Percentiles rank a stretch among this genome's conserved stretches.
These are phyloP conservation scores for Penaeus vannamei DNA, from an alignment of 1,140 invertebrate species.

Conservation along the genomic window DNA sequence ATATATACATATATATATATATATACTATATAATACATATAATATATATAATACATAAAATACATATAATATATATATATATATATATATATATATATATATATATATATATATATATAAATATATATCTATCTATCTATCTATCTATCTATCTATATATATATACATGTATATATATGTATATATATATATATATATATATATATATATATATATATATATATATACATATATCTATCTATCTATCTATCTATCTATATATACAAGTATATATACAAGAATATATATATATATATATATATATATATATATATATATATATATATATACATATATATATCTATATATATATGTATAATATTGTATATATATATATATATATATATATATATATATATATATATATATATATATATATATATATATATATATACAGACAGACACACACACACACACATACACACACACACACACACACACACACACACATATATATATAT, in stretches of 20 bases:
- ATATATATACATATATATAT: neutral
- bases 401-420: constrained; percentile 19
- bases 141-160: constrained; percentile 7
- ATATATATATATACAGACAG: neutral
- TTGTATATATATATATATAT: neutral
- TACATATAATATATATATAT: neutral
- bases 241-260: neutral
- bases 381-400: constrained; percentile 6
- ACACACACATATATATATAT: neutral
- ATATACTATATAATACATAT: too few relatives aligned
- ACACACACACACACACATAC: neutral
- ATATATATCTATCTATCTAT: constrained; percentile 23
- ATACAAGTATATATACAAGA: too few relatives aligned
- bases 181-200: neutral
- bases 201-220: constrained; percentile 22
- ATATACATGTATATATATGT: neutral
- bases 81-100: neutral
- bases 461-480: constrained; percentile 23
- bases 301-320: neutral
- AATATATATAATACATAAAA: too few relatives aligned
- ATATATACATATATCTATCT: neutral
- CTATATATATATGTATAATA: neutral
- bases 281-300: too few relatives aligned
- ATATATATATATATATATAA: neutral
- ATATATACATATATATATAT: too few relatives aligned